phyloP scores from a whole-genome alignment of 2,888 invertebrate genomes.

The Microctonus aethiopoides region DNA sequence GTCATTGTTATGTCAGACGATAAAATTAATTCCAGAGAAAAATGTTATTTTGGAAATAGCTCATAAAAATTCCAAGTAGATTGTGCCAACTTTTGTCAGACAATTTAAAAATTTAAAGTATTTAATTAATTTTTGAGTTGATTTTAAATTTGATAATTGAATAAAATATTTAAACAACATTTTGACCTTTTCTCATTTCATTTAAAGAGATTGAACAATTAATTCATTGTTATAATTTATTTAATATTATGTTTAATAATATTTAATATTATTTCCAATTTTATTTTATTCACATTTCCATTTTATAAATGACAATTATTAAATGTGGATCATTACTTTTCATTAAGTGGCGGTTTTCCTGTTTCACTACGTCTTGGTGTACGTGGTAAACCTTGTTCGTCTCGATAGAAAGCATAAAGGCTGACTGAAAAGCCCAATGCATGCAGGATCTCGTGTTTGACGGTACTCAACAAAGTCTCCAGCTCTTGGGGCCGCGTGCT shows the following conservation, averaged over 20 bases:
- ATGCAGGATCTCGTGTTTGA: slow-evolving; percentile 98
- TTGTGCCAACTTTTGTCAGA: too few relatives aligned
- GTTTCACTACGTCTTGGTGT: slow-evolving; percentile 84
- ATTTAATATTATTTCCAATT: too few relatives aligned
- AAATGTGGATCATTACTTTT: slow-evolving; percentile 74
- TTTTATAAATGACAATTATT: background rate
- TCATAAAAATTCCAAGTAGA: too few relatives aligned
- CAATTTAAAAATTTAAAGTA: too few relatives aligned
- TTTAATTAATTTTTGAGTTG: too few relatives aligned
- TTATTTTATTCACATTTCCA: too few relatives aligned
- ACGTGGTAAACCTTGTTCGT: slow-evolving; percentile 87
- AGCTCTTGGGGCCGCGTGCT: slow-evolving; percentile 91
- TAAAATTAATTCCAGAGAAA: background rate
- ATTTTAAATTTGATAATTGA: too few relatives aligned
- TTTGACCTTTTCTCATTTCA: too few relatives aligned
- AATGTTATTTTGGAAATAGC: background rate
- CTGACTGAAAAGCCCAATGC: slow-evolving; percentile 98
- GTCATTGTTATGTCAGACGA: background rate
- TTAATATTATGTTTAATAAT: too few relatives aligned
- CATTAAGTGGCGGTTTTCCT: slow-evolving; percentile 89
- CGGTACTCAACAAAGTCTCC: slow-evolving; percentile 91
- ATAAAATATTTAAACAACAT: too few relatives aligned
- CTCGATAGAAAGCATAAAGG: slow-evolving; percentile 95
- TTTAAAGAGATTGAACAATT: too few relatives aligned
- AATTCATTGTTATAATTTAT: too few relatives aligned